A percentile compares a stretch with the other conserved stretches of the same genome.
phyloP scores from a whole-genome alignment of 2,888 invertebrate genomes.

The Phytoseiulus persimilis region DNA sequence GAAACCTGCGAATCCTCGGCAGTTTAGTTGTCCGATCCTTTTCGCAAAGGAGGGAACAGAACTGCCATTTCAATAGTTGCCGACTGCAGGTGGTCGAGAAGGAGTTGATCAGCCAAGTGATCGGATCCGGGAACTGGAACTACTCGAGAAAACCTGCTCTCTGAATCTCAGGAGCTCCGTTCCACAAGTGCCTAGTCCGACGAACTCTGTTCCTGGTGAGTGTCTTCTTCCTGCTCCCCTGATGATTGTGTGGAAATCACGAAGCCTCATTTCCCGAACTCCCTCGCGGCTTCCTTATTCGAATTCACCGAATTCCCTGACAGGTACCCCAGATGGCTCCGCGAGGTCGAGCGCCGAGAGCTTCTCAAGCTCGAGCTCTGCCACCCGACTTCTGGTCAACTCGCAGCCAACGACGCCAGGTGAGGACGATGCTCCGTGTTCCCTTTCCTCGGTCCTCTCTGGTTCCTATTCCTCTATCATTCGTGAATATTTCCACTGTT shows the following conservation, averaged over 20 bases:
- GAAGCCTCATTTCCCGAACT: too few relatives aligned
- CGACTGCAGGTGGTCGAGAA: neutral
- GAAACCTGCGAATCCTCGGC: too few relatives aligned
- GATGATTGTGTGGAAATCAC: too few relatives aligned
- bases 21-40: too few relatives aligned
- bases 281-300: too few relatives aligned
- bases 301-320: neutral
- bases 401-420: neutral
- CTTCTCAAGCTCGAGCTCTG: constrained; percentile 22
- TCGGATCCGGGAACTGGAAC: neutral
- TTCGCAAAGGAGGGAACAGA: too few relatives aligned
- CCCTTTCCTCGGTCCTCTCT: too few relatives aligned
- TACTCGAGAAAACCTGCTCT: neutral
- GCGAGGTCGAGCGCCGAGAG: constrained; percentile 26
- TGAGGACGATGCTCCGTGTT: neutral
- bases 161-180: neutral
- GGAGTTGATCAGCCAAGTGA: neutral
- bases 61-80: too few relatives aligned
- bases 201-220: neutral
- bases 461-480: too few relatives aligned
- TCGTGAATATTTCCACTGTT: too few relatives aligned
- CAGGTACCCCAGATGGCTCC: constrained; percentile 7
- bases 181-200: neutral
- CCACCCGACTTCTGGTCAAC: constrained; percentile 11
- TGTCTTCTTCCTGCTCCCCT: neutral